Evolutionary conservation across 2,797 vertebrate genomes (phyloP), one percentile per base, ranked within the genome.

Genomic region (Lepus townsendii): DNA sequence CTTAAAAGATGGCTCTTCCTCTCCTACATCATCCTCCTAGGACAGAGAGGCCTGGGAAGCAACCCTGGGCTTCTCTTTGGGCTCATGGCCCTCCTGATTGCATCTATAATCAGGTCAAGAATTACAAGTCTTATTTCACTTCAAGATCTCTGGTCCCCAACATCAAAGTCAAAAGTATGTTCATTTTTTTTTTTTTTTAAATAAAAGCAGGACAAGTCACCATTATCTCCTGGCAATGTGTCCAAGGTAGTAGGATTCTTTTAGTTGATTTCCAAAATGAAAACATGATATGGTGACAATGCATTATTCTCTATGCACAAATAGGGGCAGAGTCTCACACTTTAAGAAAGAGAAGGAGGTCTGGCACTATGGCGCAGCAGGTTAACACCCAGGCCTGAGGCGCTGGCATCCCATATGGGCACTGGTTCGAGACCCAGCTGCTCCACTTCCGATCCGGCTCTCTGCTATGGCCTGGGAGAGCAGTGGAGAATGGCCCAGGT

Each of bases 141-240:
- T 91, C 62, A 57, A 57, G n/a, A 57, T 88, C 35, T 75, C 66
- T 73, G 63, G 50, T 57, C 11, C 83, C 77, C 68, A 32, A 24
- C 16, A 78, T 86, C 84, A 96, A 90, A 83, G 52, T 86, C 87
- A 92, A 93, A 77, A 75, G 42, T 35, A 77, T 3, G 3, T 92
- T 57, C 77, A 32, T 47, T 47, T 0, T 0, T 47, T 0, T 0
- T 47, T 47, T 47, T 65, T 89, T 95, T 27, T 42, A 66, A 78
- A 57, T 57, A 73, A 73, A 94, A 77, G 8, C 47, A 90, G 22
- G 35, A 63, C 26, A 76, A 5, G 11, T 52, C 50, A 57, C 35
- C 62, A 62, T 14, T 85, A n/a, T 92, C 92, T 84, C 4, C 57
- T 69, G 90, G 54, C 47, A 2, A 35, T 77, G 52, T 88, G 79